Conservation (phyloP, 2,113 vertebrate genomes). For the Hemiprocne comata region DNA sequence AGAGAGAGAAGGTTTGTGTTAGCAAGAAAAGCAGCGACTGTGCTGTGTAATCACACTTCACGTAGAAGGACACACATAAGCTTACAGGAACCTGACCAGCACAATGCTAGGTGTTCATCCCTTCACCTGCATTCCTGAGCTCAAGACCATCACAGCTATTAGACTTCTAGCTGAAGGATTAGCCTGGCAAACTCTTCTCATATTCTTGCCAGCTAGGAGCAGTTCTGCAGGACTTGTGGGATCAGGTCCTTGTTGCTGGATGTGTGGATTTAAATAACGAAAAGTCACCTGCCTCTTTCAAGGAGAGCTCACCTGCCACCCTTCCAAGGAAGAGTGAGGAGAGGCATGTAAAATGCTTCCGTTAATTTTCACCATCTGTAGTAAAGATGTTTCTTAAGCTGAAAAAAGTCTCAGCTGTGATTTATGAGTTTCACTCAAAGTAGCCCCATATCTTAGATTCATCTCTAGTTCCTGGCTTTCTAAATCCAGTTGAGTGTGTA, state of each 20-base stretch:
- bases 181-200: not conserved
- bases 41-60: not conserved
- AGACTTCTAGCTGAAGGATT: not conserved
- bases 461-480: slow-evolving; percentile 2
- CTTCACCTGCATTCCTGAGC: slow-evolving; percentile 19
- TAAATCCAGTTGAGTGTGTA: not conserved
- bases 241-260: not conserved
- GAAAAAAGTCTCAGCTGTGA: not conserved
- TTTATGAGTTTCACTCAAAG: slow-evolving; percentile 19
- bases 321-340: not conserved
- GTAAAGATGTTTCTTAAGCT: not conserved
- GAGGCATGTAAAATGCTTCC: not conserved
- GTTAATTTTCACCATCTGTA: not conserved
- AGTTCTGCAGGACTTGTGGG: not conserved
- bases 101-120: not conserved
- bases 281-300: not conserved
- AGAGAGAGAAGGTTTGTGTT: not conserved
- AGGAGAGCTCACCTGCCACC: not conserved
- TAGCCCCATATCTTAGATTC: not conserved
- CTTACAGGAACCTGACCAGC: not conserved
- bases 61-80: fast-evolving
- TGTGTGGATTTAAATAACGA: not conserved
- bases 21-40: not conserved
- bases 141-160: not conserved
- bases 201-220: not conserved